Base-by-base conservation (phyloP, 2,113 vertebrate genomes). In the Cyanistes caeruleus region DNA sequence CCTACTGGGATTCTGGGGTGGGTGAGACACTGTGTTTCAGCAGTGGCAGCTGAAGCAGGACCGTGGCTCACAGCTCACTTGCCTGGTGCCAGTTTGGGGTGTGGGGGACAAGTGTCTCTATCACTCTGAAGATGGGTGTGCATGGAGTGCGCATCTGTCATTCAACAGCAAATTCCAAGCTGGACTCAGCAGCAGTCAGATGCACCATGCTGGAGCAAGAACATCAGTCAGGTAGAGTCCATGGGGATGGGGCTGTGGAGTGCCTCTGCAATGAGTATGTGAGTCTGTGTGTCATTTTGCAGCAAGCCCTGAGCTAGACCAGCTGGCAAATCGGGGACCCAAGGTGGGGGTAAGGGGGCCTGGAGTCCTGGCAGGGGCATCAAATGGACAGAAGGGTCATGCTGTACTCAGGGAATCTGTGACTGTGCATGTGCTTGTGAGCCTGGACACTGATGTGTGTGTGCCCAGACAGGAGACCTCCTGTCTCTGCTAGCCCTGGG, bases 171-270 rank as follows among this genome's bases (percentile, higher is more conserved):
- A 24, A 51, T 18, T 59, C 37, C 44, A 60, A 8, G 13, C 18
- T 84, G 31, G 39, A 33, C 41, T 46, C 33, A 20, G 13, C 35
- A 49, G 55, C 44, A 46, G 35, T 0, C 0, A 0, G 31, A 44
- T 51, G 13, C 2, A 10, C 14, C 7, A 6, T 1, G 8, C 2
- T 31, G 10, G 30, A 43, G 15, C 33, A 72, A 37, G 22, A 41
- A 30, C 25, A 23, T 37, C 52, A n/a, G 18, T 15, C 10, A 28
- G 13, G 10, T 39, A 9, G 15, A 33, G 25, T 22, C 37, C 3
- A 0, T n/a, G 11, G 20, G 8, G 21, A 58, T 0, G 0, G 17
- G 9, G 3, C 25, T 28, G 5, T 12, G 30, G 6, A 14, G 13
- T 65, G 33, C 18, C 56, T 69, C 28, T 41, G 41, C 51, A 51